A percentile compares a stretch with the other conserved stretches of the same genome.
phyloP scores from a whole-genome alignment of 2,797 vertebrate genomes.

The Hyperoplus immaculatus region DNA sequence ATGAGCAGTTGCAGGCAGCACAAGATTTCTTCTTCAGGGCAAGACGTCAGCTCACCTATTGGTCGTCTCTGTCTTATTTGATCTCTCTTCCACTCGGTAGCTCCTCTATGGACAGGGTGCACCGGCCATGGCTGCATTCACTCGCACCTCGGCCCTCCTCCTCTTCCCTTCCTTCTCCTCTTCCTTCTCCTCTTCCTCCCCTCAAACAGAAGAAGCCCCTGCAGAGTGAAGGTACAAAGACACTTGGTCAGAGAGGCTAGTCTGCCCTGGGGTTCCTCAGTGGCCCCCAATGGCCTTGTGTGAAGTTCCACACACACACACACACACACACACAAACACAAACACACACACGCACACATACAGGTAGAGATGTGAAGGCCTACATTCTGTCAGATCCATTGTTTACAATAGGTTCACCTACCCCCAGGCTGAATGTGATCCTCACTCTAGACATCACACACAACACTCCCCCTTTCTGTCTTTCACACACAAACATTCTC shows the following conservation, averaged over 20 bases:
- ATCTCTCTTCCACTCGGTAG: conserved; percentile 55
- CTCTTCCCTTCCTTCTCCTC: conserved; percentile 39
- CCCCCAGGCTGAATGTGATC: conserved; percentile 86
- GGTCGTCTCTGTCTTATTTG: conserved; percentile 58
- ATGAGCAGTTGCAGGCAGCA: not conserved
- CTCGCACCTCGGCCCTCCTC: conserved; percentile 45
- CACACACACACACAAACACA: conserved; percentile 26
- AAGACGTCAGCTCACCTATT: conserved; percentile 69
- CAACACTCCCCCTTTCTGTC: conserved; percentile 18
- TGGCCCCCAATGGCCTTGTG: conserved; percentile 62
- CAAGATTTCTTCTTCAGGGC: not conserved
- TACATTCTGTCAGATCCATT: conserved; percentile 85
- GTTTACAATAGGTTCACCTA: conserved; percentile 86
- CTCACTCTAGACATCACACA: conserved; percentile 75
- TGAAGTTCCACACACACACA: conserved; percentile 42
- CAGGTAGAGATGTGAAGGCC: conserved; percentile 75
- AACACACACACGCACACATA: conserved; percentile 15
- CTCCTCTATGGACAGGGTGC: conserved; percentile 51
- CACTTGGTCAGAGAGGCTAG: conserved; percentile 69
- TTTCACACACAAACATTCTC: not conserved
- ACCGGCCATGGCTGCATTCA: conserved; percentile 73
- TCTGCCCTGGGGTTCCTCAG: conserved; percentile 53
- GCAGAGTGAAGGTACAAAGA: conserved; percentile 72
- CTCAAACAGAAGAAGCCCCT: conserved; percentile 74
- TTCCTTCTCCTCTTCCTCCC: conserved; percentile 63